These are phyloP conservation scores for Sylvietta virens DNA, from an alignment of 2,113 vertebrate genomes.

Conservation along the genomic window DNA sequence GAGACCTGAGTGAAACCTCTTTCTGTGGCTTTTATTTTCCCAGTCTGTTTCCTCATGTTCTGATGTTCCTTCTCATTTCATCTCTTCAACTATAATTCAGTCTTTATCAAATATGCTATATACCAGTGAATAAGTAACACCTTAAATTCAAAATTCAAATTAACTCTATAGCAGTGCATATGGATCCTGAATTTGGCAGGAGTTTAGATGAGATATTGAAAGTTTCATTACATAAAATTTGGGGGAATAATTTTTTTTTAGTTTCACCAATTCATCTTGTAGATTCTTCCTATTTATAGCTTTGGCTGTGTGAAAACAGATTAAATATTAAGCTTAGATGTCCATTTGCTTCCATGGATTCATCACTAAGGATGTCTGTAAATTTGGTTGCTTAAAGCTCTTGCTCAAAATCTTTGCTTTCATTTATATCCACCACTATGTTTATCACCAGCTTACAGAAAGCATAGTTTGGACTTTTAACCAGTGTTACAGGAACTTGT, in stretches of 20 bases:
- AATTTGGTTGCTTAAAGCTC: neutral
- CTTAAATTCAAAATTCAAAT: conserved; percentile 38
- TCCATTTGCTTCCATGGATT: neutral
- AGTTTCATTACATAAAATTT: conserved; percentile 22
- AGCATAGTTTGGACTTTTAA: neutral
- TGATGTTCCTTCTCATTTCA: neutral
- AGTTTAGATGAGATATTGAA: neutral
- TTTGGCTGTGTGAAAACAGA: neutral
- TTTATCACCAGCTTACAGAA: neutral
- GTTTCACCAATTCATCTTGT: neutral
- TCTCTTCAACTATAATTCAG: neutral
- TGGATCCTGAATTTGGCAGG: conserved; percentile 23
- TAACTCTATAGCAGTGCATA: conserved; percentile 6
- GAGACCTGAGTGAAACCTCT: neutral
- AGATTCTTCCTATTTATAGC: conserved; percentile 2
- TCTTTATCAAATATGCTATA: neutral
- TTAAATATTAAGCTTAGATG: neutral
- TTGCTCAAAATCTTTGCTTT: neutral
- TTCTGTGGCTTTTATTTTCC: neutral
- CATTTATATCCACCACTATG: neutral
- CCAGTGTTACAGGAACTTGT: neutral
- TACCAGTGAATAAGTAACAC: conserved; percentile 14
- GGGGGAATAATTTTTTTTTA: neutral
- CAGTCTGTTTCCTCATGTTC: neutral
- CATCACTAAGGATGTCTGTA: neutral